Evolutionary conservation across 1,140 invertebrate genomes (phyloP).

Genomic region (Diachasma alloeum): DNA sequence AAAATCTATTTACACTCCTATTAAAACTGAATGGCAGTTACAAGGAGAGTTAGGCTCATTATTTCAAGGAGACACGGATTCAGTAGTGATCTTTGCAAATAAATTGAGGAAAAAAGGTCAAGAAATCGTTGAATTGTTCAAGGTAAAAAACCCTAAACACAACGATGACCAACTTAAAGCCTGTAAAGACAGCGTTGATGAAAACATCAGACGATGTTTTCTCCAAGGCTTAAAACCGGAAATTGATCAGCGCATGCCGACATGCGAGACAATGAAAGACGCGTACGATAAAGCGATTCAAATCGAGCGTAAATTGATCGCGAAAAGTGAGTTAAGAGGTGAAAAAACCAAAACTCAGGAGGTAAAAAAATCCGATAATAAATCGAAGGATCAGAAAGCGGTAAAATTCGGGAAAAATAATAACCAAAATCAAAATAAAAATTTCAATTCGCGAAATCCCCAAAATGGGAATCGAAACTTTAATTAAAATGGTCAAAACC

Average conservation of each 20-base stretch:
- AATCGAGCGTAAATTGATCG: background rate
- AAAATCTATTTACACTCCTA: no score
- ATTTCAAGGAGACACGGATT: no score
- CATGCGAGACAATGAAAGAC: background rate
- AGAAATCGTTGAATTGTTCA: background rate
- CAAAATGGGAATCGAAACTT: no score
- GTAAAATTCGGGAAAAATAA: background rate
- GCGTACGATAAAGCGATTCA: background rate
- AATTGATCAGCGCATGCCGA: constrained; percentile 22
- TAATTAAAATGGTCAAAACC: no score
- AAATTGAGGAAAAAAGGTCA: background rate
- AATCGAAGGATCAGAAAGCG: background rate
- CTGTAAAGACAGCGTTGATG: background rate
- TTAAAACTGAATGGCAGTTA: no score
- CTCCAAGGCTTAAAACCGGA: constrained; percentile 1
- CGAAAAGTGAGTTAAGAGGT: background rate
- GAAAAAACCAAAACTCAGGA: background rate
- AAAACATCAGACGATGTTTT: constrained; percentile 1
- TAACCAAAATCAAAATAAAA: background rate
- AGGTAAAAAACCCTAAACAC: background rate
- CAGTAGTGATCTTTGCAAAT: no score
- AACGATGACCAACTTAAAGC: background rate
- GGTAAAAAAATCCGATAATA: background rate
- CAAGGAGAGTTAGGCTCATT: no score
- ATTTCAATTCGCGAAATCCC: background rate